A percentile compares a stretch with the other conserved stretches of the same genome.
Evolutionary conservation across 2,888 invertebrate genomes (phyloP).

Genomic region (Euphydryas editha): DNA sequence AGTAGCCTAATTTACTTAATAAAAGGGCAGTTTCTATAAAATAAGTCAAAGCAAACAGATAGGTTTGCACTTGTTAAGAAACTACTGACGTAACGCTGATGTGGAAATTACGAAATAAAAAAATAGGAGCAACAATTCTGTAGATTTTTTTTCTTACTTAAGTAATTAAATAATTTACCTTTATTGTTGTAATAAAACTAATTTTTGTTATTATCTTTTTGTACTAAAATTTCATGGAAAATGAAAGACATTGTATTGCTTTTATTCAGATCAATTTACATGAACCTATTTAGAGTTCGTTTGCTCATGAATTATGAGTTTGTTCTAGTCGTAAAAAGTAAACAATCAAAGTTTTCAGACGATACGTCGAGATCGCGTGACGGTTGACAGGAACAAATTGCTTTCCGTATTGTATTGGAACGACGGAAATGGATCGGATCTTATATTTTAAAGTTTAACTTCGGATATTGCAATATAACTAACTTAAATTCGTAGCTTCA

Average conservation of each 20-base stretch:
- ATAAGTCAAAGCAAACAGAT: no score
- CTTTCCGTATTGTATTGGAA: slow-evolving; percentile 47
- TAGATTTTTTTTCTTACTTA: no score
- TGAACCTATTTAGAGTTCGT: slow-evolving; percentile 23
- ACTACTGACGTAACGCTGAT: no score
- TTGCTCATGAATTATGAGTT: slow-evolving; percentile 30
- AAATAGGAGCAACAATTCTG: no score
- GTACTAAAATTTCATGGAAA: slow-evolving; percentile 2
- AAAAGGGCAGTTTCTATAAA: no score
- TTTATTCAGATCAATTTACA: slow-evolving; percentile 14
- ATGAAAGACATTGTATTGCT: neutral
- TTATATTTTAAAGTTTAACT: slow-evolving; percentile 31
- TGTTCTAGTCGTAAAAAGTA: slow-evolving; percentile 46
- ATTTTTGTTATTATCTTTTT: neutral
- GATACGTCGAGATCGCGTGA: slow-evolving; percentile 56
- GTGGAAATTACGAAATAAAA: no score
- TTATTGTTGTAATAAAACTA: no score
- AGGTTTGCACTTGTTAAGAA: no score
- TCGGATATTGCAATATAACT: slow-evolving; percentile 6
- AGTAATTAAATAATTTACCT: no score
- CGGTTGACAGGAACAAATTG: slow-evolving; percentile 59
- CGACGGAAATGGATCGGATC: slow-evolving; percentile 35
- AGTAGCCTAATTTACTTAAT: no score
- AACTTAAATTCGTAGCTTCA: no score
- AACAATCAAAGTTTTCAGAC: slow-evolving; percentile 59